Conservation (phyloP, 2,888 invertebrate species). For the Argyresthia albistria region DNA sequence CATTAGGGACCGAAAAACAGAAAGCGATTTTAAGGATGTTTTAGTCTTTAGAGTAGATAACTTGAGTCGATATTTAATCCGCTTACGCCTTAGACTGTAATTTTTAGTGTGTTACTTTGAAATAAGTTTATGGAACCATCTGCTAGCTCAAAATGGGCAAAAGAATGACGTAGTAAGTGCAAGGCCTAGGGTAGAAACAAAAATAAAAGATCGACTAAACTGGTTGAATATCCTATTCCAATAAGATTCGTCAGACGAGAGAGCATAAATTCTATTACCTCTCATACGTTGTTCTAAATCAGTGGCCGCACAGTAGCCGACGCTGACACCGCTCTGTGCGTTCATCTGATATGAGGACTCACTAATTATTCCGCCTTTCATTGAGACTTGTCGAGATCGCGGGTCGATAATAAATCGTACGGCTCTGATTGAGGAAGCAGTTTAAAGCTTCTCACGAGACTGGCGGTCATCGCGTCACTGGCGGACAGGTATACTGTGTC, state of each 20-base stretch:
- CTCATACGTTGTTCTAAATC: not conserved
- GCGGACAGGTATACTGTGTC: too few relatives aligned
- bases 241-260: not conserved
- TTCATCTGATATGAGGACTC: slow-evolving; percentile 22
- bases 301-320: slow-evolving; percentile 32
- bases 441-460: not conserved
- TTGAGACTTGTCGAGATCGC: slow-evolving; percentile 22
- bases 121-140: too few relatives aligned
- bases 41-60: slow-evolving; percentile 34
- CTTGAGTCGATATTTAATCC: not conserved
- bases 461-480: not conserved
- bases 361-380: slow-evolving; percentile 36
- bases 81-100: too few relatives aligned
- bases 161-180: too few relatives aligned
- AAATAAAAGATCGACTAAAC: too few relatives aligned
- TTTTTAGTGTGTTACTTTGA: too few relatives aligned
- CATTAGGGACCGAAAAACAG: slow-evolving; percentile 30
- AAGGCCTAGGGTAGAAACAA: too few relatives aligned
- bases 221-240: not conserved
- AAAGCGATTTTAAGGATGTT: too few relatives aligned
- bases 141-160: too few relatives aligned
- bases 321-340: slow-evolving; percentile 24
- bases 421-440: not conserved
- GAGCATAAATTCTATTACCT: not conserved
- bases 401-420: not conserved